Evolutionary conservation across 2,888 invertebrate species (phyloP), one percentile per base, ranked within the genome.

Genomic region (Pinctada fucata): DNA sequence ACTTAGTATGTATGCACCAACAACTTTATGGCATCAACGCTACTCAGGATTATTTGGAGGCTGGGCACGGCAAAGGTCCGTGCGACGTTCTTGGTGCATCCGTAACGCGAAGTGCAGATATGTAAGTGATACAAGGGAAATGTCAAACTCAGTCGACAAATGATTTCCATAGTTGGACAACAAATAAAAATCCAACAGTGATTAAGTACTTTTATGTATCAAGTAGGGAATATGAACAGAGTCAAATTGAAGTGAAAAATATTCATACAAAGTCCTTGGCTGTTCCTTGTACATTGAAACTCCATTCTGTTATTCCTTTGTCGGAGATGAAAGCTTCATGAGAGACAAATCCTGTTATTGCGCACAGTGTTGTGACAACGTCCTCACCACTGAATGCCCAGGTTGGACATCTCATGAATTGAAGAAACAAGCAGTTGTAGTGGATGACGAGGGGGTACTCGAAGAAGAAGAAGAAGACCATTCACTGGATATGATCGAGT

Each of bases 31-130:
- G 8, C 3, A 10, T 69, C 2, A 47, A 8, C 2, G 69, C 69
- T 3, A 69, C 48, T 13, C 49, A 49, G 69, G 49, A 69, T 16
- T 69, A 69, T 47, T 49, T 69, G 10, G 48, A 69, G 49, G 69
- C 49, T 2, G 69, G 69, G 16, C 69, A 69, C 16, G 69, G 69
- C 48, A 69, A 69, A 49, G 49, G 69, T 2, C 69, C 69, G 6
- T 69, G 69, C 6, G 69, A 69, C 8, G 69, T 47, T 3, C 49
- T 69, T 3, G 71, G 52, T 6, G 52, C 71, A 8, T 49, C n/a
- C 31, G 51, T 71, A 3, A 52, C 50, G 6, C 2, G n/a, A 51
- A 13, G 49, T 3, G 52, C 71, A 4, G 52, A 4, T n/a, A 69
- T 69, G 69, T 13, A 8, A 2, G 8, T 69, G 2, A 69, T 2